Percentiles rank a stretch among this genome's conserved stretches.
phyloP scores from a whole-genome alignment of 92 coral and sea anemone species.

The Galaxea fascicularis region DNA sequence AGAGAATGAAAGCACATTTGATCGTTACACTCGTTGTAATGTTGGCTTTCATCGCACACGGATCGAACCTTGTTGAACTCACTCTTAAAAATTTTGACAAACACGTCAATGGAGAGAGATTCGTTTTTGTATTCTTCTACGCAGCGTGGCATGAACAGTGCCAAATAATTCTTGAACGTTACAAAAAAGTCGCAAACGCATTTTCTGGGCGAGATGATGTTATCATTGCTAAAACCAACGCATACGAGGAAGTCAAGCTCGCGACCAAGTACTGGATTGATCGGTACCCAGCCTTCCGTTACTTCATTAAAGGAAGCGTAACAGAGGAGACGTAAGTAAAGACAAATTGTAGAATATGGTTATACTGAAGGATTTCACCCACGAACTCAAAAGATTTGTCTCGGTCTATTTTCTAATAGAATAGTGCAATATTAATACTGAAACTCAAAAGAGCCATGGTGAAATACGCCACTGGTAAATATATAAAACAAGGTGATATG shows the following conservation, averaged over 20 bases:
- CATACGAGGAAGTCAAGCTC: conserved; percentile 90
- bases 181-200: conserved; percentile 75
- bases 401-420: too few species aligned
- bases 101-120: conserved; percentile 82
- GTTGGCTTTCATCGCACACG: conserved; percentile 1
- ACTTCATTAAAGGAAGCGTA: conserved; percentile 91
- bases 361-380: too few species aligned
- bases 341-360: background rate
- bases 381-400: too few species aligned
- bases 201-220: conserved; percentile 74
- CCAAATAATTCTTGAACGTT: conserved; percentile 63
- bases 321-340: conserved; percentile 94
- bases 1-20: background rate
- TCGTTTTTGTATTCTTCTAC: conserved; percentile 95
- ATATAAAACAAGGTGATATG: too few species aligned
- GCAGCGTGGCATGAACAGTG: conserved; percentile 90
- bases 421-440: too few species aligned
- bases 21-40: conserved; percentile 6
- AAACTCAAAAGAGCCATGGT: too few species aligned
- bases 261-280: conserved; percentile 95
- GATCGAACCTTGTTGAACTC: conserved; percentile 58
- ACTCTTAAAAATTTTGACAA: conserved; percentile 63
- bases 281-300: conserved; percentile 87
- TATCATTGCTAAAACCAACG: conserved; percentile 85
- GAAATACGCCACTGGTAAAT: too few species aligned